These are phyloP conservation scores for Alces alces DNA, from an alignment of 2,113 vertebrate species.

Conservation along the genomic window DNA sequence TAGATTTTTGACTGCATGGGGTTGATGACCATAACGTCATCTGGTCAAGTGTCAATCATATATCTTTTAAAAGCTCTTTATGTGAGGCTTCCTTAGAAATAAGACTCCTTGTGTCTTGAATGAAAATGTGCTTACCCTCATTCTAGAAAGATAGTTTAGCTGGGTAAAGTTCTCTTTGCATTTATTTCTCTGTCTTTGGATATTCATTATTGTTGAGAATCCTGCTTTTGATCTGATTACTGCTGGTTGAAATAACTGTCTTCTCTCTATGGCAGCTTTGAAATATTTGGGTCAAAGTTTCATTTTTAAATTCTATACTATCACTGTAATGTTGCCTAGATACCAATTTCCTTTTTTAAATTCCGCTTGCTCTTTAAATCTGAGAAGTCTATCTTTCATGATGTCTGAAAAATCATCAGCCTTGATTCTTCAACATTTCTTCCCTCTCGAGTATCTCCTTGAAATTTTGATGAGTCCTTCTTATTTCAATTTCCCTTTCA, in stretches of 20 bases:
- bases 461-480: not conserved
- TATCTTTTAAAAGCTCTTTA: not conserved
- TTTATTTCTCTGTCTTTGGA: not conserved
- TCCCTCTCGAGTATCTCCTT: not conserved
- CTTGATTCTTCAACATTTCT: not conserved
- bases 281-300: not conserved
- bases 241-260: not conserved
- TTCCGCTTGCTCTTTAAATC: not conserved
- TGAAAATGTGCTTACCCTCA: not conserved
- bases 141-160: not conserved
- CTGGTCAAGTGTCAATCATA: not conserved
- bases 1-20: not conserved
- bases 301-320: not conserved
- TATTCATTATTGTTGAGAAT: not conserved
- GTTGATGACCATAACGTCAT: not conserved
- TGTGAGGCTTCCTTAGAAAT: not conserved
- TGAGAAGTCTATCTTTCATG: not conserved
- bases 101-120: not conserved
- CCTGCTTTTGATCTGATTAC: not conserved
- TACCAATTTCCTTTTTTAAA: not conserved
- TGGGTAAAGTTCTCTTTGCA: not conserved
- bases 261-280: not conserved
- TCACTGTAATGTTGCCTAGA: not conserved
- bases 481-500: not conserved
- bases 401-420: not conserved